A percentile compares a stretch with the other conserved stretches of the same genome.
Conservation (phyloP, 2,113 vertebrate species). For the Colossoma macropomum region DNA sequence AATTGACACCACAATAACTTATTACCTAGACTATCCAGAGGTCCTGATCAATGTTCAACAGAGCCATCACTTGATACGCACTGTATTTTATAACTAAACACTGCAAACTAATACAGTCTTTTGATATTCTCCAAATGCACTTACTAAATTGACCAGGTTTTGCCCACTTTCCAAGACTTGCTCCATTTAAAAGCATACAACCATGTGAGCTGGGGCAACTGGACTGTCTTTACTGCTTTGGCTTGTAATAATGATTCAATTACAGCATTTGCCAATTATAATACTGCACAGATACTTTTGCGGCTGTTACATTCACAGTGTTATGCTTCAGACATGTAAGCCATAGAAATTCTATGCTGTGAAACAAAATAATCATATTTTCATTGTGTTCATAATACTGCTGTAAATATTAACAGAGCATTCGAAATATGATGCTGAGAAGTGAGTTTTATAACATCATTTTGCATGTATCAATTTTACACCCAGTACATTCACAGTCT, state of each 20-base stretch:
- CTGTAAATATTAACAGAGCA: no score
- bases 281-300: neutral
- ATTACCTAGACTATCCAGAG: neutral
- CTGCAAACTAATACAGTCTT: neutral
- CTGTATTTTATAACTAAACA: neutral
- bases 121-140: neutral
- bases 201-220: neutral
- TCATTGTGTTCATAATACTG: no score
- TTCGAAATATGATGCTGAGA: no score
- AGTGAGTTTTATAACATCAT: neutral
- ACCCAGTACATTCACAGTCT: neutral
- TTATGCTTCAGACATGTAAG: neutral
- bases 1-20: neutral
- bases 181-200: neutral
- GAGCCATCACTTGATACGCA: neutral
- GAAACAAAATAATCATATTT: no score
- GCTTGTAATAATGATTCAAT: neutral
- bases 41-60: constrained; percentile 4
- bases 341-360: no score
- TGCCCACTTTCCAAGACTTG: neutral
- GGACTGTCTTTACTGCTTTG: neutral
- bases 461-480: neutral
- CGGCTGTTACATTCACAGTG: neutral
- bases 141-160: no score
- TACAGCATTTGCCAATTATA: neutral